Conservation (phyloP, 2,888 invertebrate species). For the Melinaea marsaeus region DNA sequence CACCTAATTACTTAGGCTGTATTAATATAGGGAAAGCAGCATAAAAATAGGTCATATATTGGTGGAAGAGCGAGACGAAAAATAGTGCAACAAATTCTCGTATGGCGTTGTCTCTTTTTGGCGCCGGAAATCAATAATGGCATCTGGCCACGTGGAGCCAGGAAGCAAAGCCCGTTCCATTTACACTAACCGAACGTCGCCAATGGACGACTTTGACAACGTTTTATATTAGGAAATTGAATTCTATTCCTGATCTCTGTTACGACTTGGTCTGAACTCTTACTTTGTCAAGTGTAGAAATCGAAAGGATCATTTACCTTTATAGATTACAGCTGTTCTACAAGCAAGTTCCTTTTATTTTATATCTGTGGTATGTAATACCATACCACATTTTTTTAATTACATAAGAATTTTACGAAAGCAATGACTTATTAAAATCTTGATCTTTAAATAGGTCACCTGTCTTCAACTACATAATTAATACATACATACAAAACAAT, state of each 20-base stretch:
- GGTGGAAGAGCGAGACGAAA: conserved; percentile 65
- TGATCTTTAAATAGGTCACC: too few species aligned
- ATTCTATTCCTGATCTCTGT: conserved; percentile 38
- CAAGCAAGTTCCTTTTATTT: background rate
- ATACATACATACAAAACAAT: too few species aligned
- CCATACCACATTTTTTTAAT: background rate
- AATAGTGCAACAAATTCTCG: conserved; percentile 77
- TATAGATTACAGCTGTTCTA: background rate
- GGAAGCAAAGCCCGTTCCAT: conserved; percentile 65
- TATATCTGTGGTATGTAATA: background rate
- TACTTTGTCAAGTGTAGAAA: conserved; percentile 16
- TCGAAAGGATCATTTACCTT: conserved; percentile 14
- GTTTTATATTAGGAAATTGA: conserved; percentile 53
- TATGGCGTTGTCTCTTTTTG: conserved; percentile 62
- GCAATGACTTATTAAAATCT: too few species aligned
- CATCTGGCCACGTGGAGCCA: conserved; percentile 74
- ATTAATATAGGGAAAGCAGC: conserved; percentile 74
- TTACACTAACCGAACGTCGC: conserved; percentile 60
- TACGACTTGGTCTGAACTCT: conserved; percentile 14
- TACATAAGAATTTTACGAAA: background rate
- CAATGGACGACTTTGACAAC: conserved; percentile 48
- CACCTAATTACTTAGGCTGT: conserved; percentile 74
- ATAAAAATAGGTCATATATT: conserved; percentile 79
- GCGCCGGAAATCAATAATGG: conserved; percentile 78
- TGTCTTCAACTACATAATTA: too few species aligned